Evolutionary conservation across 2,797 vertebrate genomes (phyloP), one percentile per base, ranked within the genome.

Genomic region (Botia almorhae): DNA sequence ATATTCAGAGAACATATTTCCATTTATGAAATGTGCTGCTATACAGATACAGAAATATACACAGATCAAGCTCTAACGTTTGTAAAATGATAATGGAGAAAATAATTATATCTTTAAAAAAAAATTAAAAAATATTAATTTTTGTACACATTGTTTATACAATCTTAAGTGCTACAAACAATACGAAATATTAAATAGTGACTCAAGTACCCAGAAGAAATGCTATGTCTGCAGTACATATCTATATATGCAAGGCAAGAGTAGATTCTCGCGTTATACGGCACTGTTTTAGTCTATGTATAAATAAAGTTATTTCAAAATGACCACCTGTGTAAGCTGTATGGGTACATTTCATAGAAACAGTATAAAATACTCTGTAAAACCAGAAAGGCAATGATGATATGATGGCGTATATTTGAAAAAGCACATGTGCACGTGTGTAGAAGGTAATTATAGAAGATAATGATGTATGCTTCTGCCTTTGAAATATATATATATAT

Each of bases 1-100:
- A 99, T 99, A 99, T 99, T 98, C 96, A 95, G 98, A 99, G 97
- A 99, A 99, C 98, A 97, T 98, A 96, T 96, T 98, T 99, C 97
- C 98, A 97, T 98, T 97, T 94, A 96, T 98, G 98, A 98, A 98
- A 98, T 96, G 97, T 96, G 96, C 95, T 97, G 95, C 96, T 97
- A 96, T 97, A 97, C 95, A 99, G 92, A 96, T 95, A 97, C 95
- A 96, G 95, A 97, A 93, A 98, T 97, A 96, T 97, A 98, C 94
- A 97, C 94, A 94, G 91, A 94, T 95, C 92, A 94, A 93, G 95
- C 94, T 95, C 94, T 95, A 96, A 97, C 94, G 94, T 92, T 92
- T 93, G 91, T 83, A 91, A 94, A 95, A 95, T 95, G 94, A 82
- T 96, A 94, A 95, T 93, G 92, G 92, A 95, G 94, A 95, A 96